Evolutionary conservation across 2,113 vertebrate genomes (phyloP).

Genomic region (Verasper variegatus): DNA sequence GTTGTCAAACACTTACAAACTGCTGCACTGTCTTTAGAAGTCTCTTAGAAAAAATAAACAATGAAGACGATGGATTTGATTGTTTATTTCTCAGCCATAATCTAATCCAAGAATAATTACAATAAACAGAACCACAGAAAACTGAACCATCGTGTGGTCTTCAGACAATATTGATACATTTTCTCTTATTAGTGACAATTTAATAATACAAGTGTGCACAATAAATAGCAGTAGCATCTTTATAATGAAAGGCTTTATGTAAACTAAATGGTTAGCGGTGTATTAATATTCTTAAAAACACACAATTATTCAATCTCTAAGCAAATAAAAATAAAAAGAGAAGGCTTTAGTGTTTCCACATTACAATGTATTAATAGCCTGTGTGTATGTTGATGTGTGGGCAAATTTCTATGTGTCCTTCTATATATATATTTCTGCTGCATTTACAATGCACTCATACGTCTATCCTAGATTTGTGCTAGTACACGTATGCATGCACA

Average conservation of each 20-base stretch:
- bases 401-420: background rate
- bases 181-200: conserved; percentile 36
- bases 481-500: too few relatives aligned
- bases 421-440: background rate
- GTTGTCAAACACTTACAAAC: conserved; percentile 10
- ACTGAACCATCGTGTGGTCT: background rate
- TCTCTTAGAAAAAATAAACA: conserved; percentile 22
- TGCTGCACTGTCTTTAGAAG: background rate
- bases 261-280: conserved; percentile 31
- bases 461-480: background rate
- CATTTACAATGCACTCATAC: conserved; percentile 3
- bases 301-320: background rate
- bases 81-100: background rate
- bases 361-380: background rate
- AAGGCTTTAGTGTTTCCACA: background rate
- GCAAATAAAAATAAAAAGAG: background rate
- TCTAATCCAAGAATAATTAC: conserved; percentile 40
- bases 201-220: conserved; percentile 13
- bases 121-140: conserved; percentile 7
- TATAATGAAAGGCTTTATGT: background rate
- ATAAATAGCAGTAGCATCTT: conserved; percentile 6
- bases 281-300: conserved; percentile 1
- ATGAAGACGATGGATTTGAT: background rate
- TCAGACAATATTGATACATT: background rate
- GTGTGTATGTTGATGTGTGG: background rate